phyloP scores from a whole-genome alignment of 1,140 invertebrate genomes.

The Trichomalopsis sarcophagae region DNA sequence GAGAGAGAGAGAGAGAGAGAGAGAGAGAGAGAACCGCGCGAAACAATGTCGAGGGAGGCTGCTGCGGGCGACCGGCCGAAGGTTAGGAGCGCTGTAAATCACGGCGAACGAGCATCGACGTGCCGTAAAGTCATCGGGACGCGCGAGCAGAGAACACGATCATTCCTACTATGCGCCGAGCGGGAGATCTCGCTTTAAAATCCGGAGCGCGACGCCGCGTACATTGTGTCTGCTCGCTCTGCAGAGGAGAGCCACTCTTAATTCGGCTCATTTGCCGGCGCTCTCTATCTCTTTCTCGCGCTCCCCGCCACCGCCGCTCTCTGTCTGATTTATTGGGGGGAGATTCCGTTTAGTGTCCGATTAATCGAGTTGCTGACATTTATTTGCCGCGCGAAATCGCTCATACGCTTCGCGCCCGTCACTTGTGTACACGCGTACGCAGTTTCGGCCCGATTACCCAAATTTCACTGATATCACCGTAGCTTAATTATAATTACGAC shows the following conservation, averaged over 20 bases:
- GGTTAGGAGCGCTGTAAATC: constrained; percentile 70
- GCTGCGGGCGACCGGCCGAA: constrained; percentile 53
- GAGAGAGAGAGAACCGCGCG: constrained; percentile 19
- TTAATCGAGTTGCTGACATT: constrained; percentile 53
- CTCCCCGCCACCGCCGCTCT: background rate
- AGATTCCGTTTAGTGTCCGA: constrained; percentile 51
- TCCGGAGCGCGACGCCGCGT: background rate
- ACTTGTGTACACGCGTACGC: too few species aligned
- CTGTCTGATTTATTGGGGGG: constrained; percentile 44
- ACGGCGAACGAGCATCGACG: constrained; percentile 69
- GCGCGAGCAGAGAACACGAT: constrained; percentile 50
- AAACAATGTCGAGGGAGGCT: constrained; percentile 63
- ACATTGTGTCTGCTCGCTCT: too few species aligned
- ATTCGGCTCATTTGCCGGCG: constrained; percentile 44
- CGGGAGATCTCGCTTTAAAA: constrained; percentile 1
- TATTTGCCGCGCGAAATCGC: constrained; percentile 42
- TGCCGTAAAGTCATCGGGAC: constrained; percentile 68
- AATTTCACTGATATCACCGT: too few species aligned
- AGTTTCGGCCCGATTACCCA: background rate
- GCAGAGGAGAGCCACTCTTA: constrained; percentile 23
- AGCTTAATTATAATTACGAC: too few species aligned
- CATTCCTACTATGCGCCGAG: constrained; percentile 54
- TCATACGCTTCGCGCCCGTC: background rate
- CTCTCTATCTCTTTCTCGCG: constrained; percentile 12
- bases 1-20: background rate